Evolutionary conservation across 2,113 vertebrate species (phyloP).

Genomic region (Rhynchopsitta pachyrhyncha): DNA sequence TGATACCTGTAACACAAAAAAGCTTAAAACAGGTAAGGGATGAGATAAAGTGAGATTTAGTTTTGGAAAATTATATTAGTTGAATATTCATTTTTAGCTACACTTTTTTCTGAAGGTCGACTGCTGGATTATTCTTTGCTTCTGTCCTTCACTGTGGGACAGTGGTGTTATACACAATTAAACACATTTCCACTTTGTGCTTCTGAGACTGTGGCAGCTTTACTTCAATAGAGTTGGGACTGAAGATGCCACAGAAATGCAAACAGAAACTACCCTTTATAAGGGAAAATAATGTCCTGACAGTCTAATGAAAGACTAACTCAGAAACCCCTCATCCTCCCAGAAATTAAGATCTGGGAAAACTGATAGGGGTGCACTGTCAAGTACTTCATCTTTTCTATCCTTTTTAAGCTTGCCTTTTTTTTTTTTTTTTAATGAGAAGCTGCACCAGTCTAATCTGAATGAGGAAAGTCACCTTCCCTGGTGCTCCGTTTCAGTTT

Average conservation of each 20-base stretch:
- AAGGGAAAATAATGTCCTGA: conserved; percentile 20
- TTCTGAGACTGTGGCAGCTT: conserved; percentile 41
- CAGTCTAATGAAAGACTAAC: conserved; percentile 23
- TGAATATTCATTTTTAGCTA: not conserved
- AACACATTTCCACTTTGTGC: conserved; percentile 36
- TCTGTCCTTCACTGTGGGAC: not conserved
- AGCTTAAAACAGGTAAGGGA: not conserved
- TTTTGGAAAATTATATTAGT: not conserved
- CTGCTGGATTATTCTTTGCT: not conserved
- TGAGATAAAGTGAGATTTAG: not conserved
- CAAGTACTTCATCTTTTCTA: not conserved
- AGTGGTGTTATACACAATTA: conserved; percentile 48
- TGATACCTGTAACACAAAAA: not conserved
- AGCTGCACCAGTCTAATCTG: not conserved
- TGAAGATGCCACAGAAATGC: not conserved
- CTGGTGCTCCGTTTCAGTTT: not conserved
- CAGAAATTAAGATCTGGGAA: not conserved
- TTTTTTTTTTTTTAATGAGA: not conserved
- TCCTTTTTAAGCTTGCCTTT: not conserved
- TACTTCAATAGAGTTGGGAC: conserved; percentile 2
- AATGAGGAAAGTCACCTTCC: conserved; percentile 45
- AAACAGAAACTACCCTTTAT: not conserved
- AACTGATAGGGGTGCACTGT: not conserved
- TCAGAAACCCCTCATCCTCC: not conserved
- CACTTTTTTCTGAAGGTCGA: not conserved